These are phyloP conservation scores for Cheilosia urbana DNA, from an alignment of 2,888 invertebrate genomes.

Conservation along the genomic window DNA sequence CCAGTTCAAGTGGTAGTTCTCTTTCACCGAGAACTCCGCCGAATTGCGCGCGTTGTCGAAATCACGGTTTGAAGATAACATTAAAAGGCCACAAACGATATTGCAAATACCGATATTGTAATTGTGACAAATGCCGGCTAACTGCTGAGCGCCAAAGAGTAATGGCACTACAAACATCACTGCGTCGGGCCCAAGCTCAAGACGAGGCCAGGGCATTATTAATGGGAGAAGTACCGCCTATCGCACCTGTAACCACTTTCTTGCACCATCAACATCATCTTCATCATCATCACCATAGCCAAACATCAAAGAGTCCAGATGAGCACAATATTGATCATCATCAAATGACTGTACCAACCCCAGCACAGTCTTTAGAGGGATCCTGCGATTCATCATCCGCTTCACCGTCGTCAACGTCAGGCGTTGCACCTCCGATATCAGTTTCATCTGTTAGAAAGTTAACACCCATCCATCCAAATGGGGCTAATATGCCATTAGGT, in stretches of 20 bases:
- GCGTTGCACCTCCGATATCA: slow-evolving; percentile 80
- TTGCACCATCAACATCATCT: slow-evolving; percentile 80
- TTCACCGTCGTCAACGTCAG: slow-evolving; percentile 85
- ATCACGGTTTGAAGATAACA: slow-evolving; percentile 94
- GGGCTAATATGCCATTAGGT: slow-evolving; percentile 81
- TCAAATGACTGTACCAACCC: slow-evolving; percentile 82
- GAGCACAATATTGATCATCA: slow-evolving; percentile 81
- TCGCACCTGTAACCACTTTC: slow-evolving; percentile 78
- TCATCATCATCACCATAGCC: slow-evolving; percentile 84
- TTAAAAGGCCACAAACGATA: slow-evolving; percentile 96
- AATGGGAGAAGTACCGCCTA: slow-evolving; percentile 85
- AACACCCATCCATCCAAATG: slow-evolving; percentile 84
- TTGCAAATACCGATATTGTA: slow-evolving; percentile 93
- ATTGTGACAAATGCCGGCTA: slow-evolving; percentile 93
- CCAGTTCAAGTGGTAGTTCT: slow-evolving; percentile 85
- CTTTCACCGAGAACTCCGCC: slow-evolving; percentile 91
- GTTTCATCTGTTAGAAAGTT: slow-evolving; percentile 84
- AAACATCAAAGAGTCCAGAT: slow-evolving; percentile 76
- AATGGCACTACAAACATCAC: slow-evolving; percentile 94
- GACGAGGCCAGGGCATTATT: slow-evolving; percentile 88
- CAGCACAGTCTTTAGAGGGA: slow-evolving; percentile 83
- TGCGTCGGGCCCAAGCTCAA: slow-evolving; percentile 92
- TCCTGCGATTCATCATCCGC: slow-evolving; percentile 87
- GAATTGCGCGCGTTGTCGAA: slow-evolving; percentile 96
- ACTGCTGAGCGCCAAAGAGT: slow-evolving; percentile 94